A percentile compares a stretch with the other conserved stretches of the same genome.
These are phyloP conservation scores for Drosophila persimilis DNA, from an alignment of 1,140 invertebrate genomes.

Conservation along the genomic window DNA sequence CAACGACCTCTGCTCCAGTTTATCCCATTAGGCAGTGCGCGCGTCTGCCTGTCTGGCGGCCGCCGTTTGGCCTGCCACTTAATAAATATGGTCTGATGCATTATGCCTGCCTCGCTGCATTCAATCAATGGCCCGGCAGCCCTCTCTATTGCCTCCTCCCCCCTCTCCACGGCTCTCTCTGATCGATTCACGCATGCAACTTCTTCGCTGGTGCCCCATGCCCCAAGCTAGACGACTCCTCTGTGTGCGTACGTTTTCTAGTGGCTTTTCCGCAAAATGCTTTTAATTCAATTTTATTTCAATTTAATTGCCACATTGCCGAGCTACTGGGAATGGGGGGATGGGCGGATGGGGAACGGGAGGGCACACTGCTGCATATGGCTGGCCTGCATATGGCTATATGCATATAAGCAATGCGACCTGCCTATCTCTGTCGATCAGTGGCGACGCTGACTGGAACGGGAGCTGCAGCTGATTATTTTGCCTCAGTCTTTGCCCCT, in stretches of 20 bases:
- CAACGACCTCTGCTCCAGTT: constrained; percentile 38
- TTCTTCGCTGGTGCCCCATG: not conserved
- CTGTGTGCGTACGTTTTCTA: constrained; percentile 48
- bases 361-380: constrained; percentile 2
- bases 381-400: constrained; percentile 48
- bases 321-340: not conserved
- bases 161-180: too few species aligned
- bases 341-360: not conserved
- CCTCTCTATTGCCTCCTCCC: not conserved
- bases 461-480: constrained; percentile 53
- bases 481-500: not conserved
- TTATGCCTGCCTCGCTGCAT: constrained; percentile 59
- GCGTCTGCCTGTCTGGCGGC: constrained; percentile 62
- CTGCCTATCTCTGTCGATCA: constrained; percentile 73
- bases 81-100: constrained; percentile 78
- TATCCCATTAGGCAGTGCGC: constrained; percentile 54
- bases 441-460: constrained; percentile 43
- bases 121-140: constrained; percentile 67
- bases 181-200: not conserved
- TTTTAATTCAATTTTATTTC: constrained; percentile 81
- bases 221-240: not conserved
- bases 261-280: constrained; percentile 78
- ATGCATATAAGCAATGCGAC: constrained; percentile 16
- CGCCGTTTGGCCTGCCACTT: constrained; percentile 72
- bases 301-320: constrained; percentile 80